Evolutionary conservation across 2,113 vertebrate species (phyloP).

Genomic region (Bubo bubo): DNA sequence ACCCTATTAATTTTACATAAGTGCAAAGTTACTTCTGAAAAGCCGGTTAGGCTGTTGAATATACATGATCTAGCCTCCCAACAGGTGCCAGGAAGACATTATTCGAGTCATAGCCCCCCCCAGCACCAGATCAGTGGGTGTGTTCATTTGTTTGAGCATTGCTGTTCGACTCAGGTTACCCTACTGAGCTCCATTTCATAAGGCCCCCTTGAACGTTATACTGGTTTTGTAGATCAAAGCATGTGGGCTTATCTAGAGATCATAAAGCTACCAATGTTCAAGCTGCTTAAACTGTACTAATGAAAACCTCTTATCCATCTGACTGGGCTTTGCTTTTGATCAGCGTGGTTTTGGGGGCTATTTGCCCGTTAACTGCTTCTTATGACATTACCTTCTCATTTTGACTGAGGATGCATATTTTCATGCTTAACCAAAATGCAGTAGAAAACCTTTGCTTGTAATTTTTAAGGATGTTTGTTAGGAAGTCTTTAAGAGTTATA

Average conservation of each 20-base stretch:
- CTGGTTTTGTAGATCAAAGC: neutral
- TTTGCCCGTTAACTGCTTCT: neutral
- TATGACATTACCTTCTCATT: neutral
- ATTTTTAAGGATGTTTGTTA: neutral
- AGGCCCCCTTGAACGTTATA: rapidly evolving
- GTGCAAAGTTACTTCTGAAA: slow-evolving; percentile 50
- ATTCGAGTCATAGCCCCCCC: neutral
- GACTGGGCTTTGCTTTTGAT: neutral
- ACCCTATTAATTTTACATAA: slow-evolving; percentile 60
- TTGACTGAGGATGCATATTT: neutral
- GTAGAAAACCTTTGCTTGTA: neutral
- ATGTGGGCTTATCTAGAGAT: neutral
- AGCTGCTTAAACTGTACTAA: neutral
- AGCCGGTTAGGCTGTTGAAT: slow-evolving; percentile 20
- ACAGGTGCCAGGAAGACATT: neutral
- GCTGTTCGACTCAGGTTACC: neutral
- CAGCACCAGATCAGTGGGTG: neutral
- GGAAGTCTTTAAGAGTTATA: neutral
- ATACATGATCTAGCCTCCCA: neutral
- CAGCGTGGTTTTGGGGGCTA: neutral
- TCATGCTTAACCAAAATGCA: neutral
- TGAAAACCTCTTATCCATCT: neutral
- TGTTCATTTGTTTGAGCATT: neutral
- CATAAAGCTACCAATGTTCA: neutral
- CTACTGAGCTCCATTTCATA: neutral